A percentile compares a stretch with the other conserved stretches of the same genome.
phyloP scores from a whole-genome alignment of 2,797 vertebrate genomes.

The Euthynnus affinis region DNA sequence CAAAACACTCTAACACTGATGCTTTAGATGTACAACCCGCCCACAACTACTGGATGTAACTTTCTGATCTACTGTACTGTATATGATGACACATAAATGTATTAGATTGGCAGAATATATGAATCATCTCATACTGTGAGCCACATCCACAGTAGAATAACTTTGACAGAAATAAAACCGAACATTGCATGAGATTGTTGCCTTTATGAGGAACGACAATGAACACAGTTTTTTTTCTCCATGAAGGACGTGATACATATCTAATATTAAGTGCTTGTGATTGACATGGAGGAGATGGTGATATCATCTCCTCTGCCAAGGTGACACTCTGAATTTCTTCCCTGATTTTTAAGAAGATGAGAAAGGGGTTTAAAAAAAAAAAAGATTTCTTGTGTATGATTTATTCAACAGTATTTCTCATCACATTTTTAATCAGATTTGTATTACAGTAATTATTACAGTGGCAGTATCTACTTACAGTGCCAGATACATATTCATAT shows the following conservation, averaged over 20 bases:
- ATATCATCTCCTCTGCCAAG: conserved; percentile 27
- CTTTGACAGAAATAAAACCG: conserved; percentile 3
- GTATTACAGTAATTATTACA: conserved; percentile 22
- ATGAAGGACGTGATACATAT: neutral
- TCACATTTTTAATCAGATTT: conserved; percentile 19
- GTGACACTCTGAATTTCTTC: conserved; percentile 30
- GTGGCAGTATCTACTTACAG: conserved; percentile 9
- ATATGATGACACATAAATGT: neutral
- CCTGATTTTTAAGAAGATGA: neutral
- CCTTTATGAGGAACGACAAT: neutral
- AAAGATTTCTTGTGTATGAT: neutral
- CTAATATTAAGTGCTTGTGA: conserved; percentile 25
- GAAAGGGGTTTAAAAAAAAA: conserved; percentile 5
- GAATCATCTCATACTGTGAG: neutral
- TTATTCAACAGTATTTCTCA: conserved; percentile 3
- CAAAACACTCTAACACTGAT: neutral
- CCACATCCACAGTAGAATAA: neutral
- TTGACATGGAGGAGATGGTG: conserved; percentile 34
- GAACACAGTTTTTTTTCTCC: no score
- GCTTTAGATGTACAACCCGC: neutral
- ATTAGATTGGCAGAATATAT: neutral
- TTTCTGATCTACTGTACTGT: neutral
- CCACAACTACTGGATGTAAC: no score
- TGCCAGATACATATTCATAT: conserved; percentile 43
- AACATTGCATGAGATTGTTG: neutral